A percentile compares a stretch with the other conserved stretches of the same genome.
Evolutionary conservation across 2,797 vertebrate genomes (phyloP).

Genomic region (Enteromius radiatus): DNA sequence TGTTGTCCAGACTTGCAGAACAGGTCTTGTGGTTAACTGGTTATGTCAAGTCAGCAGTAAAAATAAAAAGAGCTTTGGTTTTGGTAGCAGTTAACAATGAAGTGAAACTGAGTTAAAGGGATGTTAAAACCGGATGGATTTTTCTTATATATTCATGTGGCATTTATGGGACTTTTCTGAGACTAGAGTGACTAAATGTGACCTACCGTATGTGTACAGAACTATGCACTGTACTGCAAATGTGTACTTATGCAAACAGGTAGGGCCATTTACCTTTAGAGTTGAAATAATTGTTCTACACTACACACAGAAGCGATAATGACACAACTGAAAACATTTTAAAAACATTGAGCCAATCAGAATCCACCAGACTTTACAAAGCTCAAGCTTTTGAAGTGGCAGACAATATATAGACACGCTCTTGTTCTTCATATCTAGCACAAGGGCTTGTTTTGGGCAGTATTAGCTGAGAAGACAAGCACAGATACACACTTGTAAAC

Average conservation of each 20-base stretch:
- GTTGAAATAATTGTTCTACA: not conserved
- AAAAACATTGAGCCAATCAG: not conserved
- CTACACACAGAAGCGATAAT: too few species aligned
- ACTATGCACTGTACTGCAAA: not conserved
- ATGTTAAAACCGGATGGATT: conserved; percentile 14
- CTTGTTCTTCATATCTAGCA: not conserved
- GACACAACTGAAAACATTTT: too few species aligned
- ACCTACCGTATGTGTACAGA: not conserved
- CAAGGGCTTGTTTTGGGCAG: not conserved
- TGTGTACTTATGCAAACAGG: not conserved
- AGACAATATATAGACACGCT: not conserved
- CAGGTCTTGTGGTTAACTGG: conserved; percentile 15
- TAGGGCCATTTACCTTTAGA: not conserved
- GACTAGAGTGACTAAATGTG: not conserved
- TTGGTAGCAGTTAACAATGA: conserved; percentile 3
- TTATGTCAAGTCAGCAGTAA: conserved; percentile 31
- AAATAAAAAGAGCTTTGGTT: not conserved
- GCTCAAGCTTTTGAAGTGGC: not conserved
- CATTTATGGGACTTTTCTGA: not conserved
- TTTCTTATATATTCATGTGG: not conserved
- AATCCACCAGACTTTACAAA: not conserved
- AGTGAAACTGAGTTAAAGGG: conserved; percentile 4
- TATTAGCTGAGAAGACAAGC: not conserved
- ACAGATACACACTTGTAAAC: not conserved
- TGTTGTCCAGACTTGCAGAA: conserved; percentile 33